A percentile compares a stretch with the other conserved stretches of the same genome.
These are phyloP conservation scores for Atlantisia rogersi DNA, from an alignment of 2,113 vertebrate species.

Conservation along the genomic window DNA sequence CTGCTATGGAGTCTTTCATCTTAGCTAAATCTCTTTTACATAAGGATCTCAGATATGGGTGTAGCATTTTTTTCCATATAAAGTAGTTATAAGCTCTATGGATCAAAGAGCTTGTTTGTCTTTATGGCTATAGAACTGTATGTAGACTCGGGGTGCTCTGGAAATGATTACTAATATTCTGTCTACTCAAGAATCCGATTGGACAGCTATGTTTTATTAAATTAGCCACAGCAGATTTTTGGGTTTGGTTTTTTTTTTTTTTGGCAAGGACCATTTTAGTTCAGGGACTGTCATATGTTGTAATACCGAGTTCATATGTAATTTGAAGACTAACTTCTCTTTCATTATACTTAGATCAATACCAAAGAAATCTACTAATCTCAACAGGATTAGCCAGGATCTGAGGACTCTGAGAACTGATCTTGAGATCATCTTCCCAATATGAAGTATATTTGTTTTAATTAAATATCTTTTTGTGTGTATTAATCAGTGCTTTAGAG, in stretches of 20 bases:
- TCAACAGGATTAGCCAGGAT: neutral
- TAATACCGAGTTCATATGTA: neutral
- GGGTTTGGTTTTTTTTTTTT: neutral
- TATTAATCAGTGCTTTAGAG: neutral
- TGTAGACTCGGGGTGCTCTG: neutral
- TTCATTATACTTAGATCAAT: neutral
- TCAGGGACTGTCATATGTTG: neutral
- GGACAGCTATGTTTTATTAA: neutral
- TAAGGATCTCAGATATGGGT: neutral
- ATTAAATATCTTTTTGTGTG: neutral
- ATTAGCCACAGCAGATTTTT: neutral
- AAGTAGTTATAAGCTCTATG: conserved; percentile 23
- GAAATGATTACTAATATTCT: neutral
- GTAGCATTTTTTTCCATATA: conserved; percentile 16
- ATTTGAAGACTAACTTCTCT: neutral
- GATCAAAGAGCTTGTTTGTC: conserved; percentile 29
- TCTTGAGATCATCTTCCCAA: neutral
- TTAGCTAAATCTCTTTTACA: neutral
- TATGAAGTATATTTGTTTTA: neutral
- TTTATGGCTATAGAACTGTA: neutral
- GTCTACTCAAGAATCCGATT: neutral
- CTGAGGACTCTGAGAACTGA: neutral
- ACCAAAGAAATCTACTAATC: neutral
- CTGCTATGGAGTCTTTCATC: conserved; percentile 10
- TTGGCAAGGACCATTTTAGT: neutral